A percentile compares a stretch with the other conserved stretches of the same genome.
phyloP scores from a whole-genome alignment of 1,140 invertebrate species.

The Halictus rubicundus region DNA sequence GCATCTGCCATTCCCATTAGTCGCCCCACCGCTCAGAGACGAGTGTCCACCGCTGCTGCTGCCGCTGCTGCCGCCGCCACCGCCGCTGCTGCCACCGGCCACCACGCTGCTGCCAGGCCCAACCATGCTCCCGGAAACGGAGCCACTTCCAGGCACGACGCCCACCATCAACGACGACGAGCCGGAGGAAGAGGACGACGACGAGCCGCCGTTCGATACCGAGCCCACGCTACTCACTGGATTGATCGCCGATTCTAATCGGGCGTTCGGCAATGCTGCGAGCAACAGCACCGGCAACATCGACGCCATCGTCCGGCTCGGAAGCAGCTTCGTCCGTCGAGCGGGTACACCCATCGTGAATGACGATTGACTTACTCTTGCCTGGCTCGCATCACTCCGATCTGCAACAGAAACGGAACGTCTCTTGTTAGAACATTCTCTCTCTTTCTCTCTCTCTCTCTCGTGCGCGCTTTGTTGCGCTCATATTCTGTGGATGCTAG shows the following conservation, averaged over 20 bases:
- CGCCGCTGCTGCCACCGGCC: slow-evolving; percentile 35
- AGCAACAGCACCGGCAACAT: slow-evolving; percentile 55
- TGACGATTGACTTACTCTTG: slow-evolving; percentile 60
- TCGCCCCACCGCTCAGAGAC: slow-evolving; percentile 27
- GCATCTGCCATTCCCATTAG: slow-evolving; percentile 82
- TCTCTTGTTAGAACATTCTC: background rate
- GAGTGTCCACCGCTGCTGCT: slow-evolving; percentile 44
- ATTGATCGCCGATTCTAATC: slow-evolving; percentile 68
- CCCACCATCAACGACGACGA: slow-evolving; percentile 65
- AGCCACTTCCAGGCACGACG: slow-evolving; percentile 50
- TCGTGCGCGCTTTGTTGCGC: too few species aligned
- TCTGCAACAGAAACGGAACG: slow-evolving; percentile 64
- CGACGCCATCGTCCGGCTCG: slow-evolving; percentile 60
- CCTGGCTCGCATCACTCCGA: slow-evolving; percentile 70
- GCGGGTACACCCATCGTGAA: slow-evolving; percentile 64
- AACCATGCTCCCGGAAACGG: slow-evolving; percentile 30
- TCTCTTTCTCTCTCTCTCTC: too few species aligned
- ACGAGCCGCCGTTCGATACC: slow-evolving; percentile 61
- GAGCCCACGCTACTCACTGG: slow-evolving; percentile 64
- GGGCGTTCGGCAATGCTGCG: slow-evolving; percentile 43
- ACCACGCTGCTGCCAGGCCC: slow-evolving; percentile 42
- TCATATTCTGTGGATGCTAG: too few species aligned
- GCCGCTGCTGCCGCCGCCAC: slow-evolving; percentile 42
- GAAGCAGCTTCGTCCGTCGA: slow-evolving; percentile 58
- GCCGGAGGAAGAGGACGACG: slow-evolving; percentile 64